Percentiles rank a stretch among this genome's conserved stretches.
These are phyloP conservation scores for Eubasilissa regina DNA, from an alignment of 1,140 invertebrate genomes.

Conservation along the genomic window DNA sequence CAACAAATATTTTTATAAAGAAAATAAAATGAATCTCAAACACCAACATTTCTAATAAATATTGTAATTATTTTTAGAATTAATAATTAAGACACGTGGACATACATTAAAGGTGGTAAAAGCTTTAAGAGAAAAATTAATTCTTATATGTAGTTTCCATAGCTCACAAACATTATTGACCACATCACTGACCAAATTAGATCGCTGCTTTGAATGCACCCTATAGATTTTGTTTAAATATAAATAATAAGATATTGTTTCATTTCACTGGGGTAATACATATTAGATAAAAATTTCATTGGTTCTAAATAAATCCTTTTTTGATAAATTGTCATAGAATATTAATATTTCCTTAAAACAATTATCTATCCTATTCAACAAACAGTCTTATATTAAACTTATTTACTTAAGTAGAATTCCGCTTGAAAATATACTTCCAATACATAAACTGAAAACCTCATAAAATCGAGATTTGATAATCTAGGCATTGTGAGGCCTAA, in stretches of 20 bases:
- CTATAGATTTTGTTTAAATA: neutral
- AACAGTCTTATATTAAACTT: no score
- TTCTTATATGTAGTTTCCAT: conserved; percentile 46
- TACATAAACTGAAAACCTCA: no score
- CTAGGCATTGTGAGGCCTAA: no score
- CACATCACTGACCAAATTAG: conserved; percentile 50
- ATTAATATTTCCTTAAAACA: neutral
- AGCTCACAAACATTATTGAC: conserved; percentile 34
- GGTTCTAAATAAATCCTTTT: no score
- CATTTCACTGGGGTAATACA: no score
- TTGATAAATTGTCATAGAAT: conserved; percentile 12
- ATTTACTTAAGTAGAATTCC: no score
- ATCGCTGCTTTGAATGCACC: conserved; percentile 48
- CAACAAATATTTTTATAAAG: conserved; percentile 8
- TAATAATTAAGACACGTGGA: conserved; percentile 24
- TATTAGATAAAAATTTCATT: no score
- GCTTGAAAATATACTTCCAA: no score
- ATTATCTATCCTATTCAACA: no score
- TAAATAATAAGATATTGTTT: no score
- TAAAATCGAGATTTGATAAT: no score
- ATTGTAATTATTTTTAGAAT: conserved; percentile 35
- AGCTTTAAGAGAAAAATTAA: conserved; percentile 55
- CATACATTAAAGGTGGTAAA: conserved; percentile 54
- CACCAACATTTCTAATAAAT: conserved; percentile 22
- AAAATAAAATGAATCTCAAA: conserved; percentile 7